Base-by-base conservation (phyloP, 2,797 vertebrate genomes). In the Sebastes miniatus region DNA sequence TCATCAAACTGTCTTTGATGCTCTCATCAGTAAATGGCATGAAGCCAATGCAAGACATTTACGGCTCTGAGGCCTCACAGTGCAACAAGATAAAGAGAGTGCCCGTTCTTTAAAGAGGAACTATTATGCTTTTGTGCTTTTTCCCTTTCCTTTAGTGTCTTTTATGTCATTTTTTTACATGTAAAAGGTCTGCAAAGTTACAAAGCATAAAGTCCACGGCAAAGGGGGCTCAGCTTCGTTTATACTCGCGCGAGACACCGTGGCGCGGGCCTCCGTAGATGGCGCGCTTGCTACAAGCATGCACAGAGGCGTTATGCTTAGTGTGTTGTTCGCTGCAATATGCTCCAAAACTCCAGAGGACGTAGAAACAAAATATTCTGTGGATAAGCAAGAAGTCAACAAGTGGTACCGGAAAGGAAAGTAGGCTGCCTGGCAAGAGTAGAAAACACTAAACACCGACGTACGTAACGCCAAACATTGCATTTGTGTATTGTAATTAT, bases 41-140 rank as follows among this genome's bases (percentile, higher is more conserved):
- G 10, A 54, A 85, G 69, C 68, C 57, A 59, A 32, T n/a, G 75
- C 20, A 8, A 79, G 83, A 87, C 80, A 66, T 91, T 89, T 89
- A 83, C 27, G 65, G 78, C 74, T 65, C 5, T 1, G 27, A 73
- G 73, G 80, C 80, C 76, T 86, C 24, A 5, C 62, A 31, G 43
- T 76, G 80, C 81, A 77, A 78, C 61, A 69, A 85, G 83, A 88
- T 80, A 77, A 59, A 79, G 70, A 87, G 87, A 36, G 11, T 6
- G 34, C 32, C 5, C 0, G 0, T 62, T 31, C 58, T 59, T 29
- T 59, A 18, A 59, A 29, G 43, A 50, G 43, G 43, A 50, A 18
- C 43, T 50, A 16, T 50, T 18, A 50, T 50, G 18, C 83, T 83
- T 91, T 90, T 70, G 89, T 85, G 72, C 47, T 52, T 52, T 52